Conservation (phyloP, 2,797 vertebrate species). For the Melanitta fusca region DNA sequence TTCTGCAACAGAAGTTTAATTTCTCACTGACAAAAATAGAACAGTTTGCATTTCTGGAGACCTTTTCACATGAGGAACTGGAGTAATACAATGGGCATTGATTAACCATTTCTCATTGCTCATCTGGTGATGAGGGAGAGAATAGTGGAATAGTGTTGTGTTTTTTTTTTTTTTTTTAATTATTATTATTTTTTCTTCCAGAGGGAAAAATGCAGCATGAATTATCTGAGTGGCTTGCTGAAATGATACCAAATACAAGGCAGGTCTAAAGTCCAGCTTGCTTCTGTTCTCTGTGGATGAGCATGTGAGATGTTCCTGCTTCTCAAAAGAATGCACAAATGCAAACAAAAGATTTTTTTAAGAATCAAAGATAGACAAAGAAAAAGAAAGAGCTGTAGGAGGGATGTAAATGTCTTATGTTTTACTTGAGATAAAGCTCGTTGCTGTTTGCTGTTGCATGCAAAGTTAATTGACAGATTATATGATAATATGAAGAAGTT, state of each 20-base stretch:
- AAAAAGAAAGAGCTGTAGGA: not conserved
- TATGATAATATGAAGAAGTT: not conserved
- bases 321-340: not conserved
- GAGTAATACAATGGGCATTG: not conserved
- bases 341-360: not conserved
- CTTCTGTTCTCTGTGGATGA: not conserved
- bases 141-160: no score
- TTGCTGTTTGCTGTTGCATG: not conserved
- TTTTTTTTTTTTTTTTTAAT: not conserved
- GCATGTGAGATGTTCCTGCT: not conserved
- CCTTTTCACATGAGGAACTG: rapidly evolving
- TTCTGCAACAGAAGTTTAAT: not conserved
- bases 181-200: not conserved
- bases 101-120: not conserved
- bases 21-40: not conserved
- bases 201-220: not conserved
- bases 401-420: not conserved
- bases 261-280: not conserved
- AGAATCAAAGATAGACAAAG: not conserved
- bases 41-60: not conserved
- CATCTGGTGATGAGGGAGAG: not conserved
- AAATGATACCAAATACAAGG: not conserved
- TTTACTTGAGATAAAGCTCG: conserved; percentile 17
- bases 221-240: not conserved
- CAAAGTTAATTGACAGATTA: conserved; percentile 22